Conservation (phyloP, 2,113 vertebrate species). For the Microcebus lehilahytsara region DNA sequence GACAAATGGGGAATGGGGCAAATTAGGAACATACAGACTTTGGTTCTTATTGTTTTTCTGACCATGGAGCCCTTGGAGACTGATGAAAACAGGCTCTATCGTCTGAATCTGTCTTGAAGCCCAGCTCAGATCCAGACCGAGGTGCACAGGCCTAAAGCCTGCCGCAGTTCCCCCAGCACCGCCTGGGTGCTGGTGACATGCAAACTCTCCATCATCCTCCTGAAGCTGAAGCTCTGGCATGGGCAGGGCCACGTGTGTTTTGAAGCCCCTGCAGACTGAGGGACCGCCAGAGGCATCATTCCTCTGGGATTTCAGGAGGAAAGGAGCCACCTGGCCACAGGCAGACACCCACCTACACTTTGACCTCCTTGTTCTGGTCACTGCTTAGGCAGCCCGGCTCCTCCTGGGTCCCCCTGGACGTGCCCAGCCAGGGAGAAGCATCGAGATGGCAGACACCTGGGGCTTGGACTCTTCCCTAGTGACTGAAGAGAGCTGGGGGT, state of each 20-base stretch:
- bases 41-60: neutral
- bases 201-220: neutral
- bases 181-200: conserved; percentile 1
- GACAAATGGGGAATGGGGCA: neutral
- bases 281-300: neutral
- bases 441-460: rapidly evolving
- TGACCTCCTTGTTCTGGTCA: neutral
- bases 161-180: neutral
- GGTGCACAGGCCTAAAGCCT: neutral
- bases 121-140: neutral
- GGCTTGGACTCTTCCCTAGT: neutral
- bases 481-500: neutral
- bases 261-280: neutral
- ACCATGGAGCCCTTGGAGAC: neutral
- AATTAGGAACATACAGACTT: neutral
- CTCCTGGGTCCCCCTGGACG: neutral
- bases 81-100: neutral
- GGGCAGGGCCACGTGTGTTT: neutral
- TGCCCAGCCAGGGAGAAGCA: neutral
- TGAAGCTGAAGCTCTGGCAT: neutral
- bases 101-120: neutral
- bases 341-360: neutral
- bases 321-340: neutral
- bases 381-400: neutral
- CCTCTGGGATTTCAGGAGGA: neutral